Conservation (phyloP, 2,113 vertebrate genomes). For the Caranx ignobilis region DNA sequence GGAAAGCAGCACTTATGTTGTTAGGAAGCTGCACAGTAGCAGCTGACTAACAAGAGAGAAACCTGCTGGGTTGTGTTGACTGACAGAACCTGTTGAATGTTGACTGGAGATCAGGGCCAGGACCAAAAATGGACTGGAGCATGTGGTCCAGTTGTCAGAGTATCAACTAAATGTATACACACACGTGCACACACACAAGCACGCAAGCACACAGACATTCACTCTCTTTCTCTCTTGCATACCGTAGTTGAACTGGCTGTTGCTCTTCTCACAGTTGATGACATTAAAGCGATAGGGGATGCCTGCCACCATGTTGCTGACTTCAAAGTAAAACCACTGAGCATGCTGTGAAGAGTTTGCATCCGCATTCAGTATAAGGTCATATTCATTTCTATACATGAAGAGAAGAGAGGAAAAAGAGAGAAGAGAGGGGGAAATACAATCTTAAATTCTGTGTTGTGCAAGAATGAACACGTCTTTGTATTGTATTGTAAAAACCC, state of each 20-base stretch:
- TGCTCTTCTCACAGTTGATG: constrained; percentile 96
- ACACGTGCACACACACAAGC: background rate
- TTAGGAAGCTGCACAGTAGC: too few species aligned
- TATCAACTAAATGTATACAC: background rate
- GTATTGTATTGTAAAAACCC: too few species aligned
- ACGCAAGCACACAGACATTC: too few species aligned
- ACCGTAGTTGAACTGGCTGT: constrained; percentile 98
- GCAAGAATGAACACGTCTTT: too few species aligned
- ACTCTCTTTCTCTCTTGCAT: constrained; percentile 18
- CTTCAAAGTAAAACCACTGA: constrained; percentile 96
- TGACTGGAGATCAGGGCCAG: too few species aligned
- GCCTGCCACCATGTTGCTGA: constrained; percentile 85
- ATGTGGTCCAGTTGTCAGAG: too few species aligned
- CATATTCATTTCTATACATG: constrained; percentile 89
- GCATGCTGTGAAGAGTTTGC: constrained; percentile 87
- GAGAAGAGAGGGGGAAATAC: background rate
- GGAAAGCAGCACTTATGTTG: too few species aligned
- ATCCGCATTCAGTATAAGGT: constrained; percentile 91
- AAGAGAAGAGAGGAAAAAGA: background rate
- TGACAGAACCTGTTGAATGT: too few species aligned
- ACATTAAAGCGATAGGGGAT: constrained; percentile 92
- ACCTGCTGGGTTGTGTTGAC: too few species aligned
- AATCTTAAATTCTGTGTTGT: too few species aligned
- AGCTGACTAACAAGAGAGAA: too few species aligned
- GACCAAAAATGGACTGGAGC: too few species aligned